Percentiles rank a stretch among this genome's conserved stretches.
These are phyloP conservation scores for Trichonephila clavata DNA, from an alignment of 1,140 invertebrate species.

Conservation along the genomic window DNA sequence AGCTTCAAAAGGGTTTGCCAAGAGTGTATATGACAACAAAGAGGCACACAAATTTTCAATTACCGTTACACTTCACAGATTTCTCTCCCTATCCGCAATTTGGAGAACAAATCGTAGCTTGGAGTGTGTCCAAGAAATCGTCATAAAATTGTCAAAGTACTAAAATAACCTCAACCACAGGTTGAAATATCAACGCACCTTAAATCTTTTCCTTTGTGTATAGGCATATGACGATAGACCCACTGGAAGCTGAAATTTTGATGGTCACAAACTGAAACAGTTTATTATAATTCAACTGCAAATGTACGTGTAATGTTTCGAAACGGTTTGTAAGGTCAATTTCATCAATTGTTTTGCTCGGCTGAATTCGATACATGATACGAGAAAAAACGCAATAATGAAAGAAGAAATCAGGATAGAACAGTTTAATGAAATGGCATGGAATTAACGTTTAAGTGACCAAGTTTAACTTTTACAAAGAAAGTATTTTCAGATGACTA, in stretches of 20 bases:
- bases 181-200: not conserved
- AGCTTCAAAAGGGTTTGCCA: not conserved
- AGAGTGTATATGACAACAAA: not conserved
- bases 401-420: no score
- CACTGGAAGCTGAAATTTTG: not conserved
- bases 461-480: no score
- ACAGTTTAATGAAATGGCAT: no score
- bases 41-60: not conserved
- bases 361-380: no score
- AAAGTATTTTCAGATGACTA: no score
- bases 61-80: slow-evolving; percentile 21
- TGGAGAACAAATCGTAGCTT: slow-evolving; percentile 59
- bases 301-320: not conserved
- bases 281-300: not conserved
- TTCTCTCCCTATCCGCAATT: not conserved
- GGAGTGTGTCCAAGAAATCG: slow-evolving; percentile 53
- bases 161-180: slow-evolving; percentile 19
- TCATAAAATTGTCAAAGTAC: slow-evolving; percentile 55
- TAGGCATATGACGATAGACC: not conserved
- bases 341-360: no score
- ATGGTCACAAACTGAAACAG: not conserved
- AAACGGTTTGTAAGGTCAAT: not conserved
- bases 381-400: no score
- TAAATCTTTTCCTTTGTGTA: not conserved
- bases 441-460: no score